phyloP scores from a whole-genome alignment of 1,140 invertebrate species.

The Phymorhynchus buccinoides region DNA sequence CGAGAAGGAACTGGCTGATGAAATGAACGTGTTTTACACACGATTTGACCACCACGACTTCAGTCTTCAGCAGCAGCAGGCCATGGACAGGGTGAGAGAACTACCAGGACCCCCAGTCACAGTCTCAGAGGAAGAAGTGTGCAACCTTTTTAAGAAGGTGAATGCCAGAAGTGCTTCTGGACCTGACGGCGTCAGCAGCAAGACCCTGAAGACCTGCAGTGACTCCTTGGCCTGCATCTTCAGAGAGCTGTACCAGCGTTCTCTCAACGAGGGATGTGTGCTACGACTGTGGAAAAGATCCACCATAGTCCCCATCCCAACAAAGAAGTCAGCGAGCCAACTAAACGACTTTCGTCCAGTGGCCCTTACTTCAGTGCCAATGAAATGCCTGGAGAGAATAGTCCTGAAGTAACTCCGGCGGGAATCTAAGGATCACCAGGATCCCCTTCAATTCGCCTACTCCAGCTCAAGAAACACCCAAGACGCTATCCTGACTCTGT shows the following conservation, averaged over 20 bases:
- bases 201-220: background rate
- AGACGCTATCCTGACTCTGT: background rate
- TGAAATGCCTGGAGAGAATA: background rate
- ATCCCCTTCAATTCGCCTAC: background rate
- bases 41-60: background rate
- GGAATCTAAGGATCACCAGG: background rate
- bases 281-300: background rate
- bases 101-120: background rate
- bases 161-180: background rate
- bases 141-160: background rate
- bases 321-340: background rate
- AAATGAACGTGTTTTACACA: background rate
- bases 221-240: background rate
- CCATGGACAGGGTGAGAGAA: background rate
- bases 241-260: background rate
- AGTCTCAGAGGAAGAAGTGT: background rate
- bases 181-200: background rate
- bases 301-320: background rate
- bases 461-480: no score
- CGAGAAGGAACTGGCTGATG: background rate
- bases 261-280: background rate
- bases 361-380: background rate
- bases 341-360: constrained; percentile 21
- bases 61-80: background rate
- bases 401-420: background rate